Conservation (phyloP, 2,888 invertebrate genomes). For the Hydrotaea diabolus region DNA sequence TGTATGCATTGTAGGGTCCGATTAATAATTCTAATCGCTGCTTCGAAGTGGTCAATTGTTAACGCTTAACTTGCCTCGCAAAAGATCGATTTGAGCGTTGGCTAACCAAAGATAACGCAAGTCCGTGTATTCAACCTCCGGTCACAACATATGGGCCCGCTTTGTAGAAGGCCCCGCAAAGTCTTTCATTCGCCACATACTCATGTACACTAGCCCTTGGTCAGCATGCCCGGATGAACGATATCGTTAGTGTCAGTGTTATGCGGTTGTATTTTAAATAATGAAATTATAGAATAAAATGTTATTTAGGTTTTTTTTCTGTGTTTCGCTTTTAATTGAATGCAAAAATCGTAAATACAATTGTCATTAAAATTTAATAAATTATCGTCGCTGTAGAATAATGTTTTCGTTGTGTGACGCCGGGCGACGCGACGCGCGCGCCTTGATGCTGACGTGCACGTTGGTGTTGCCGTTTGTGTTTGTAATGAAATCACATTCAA, state of each 20-base stretch:
- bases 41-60: too few species aligned
- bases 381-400: slow-evolving; percentile 31
- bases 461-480: slow-evolving; percentile 2
- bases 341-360: slow-evolving; percentile 32
- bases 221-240: background rate
- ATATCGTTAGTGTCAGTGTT: slow-evolving; percentile 26
- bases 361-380: slow-evolving; percentile 42
- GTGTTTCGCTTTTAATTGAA: slow-evolving; percentile 5
- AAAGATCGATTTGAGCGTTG: too few species aligned
- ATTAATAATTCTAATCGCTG: too few species aligned
- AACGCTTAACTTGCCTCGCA: too few species aligned
- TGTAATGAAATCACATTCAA: slow-evolving; percentile 51
- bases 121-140: too few species aligned
- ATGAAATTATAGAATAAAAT: slow-evolving; percentile 37
- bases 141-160: too few species aligned
- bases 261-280: slow-evolving; percentile 24
- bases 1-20: too few species aligned
- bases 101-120: too few species aligned
- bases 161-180: too few species aligned
- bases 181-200: too few species aligned
- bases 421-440: too few species aligned
- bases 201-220: too few species aligned
- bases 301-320: slow-evolving; percentile 21
- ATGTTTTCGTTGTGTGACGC: slow-evolving; percentile 11
- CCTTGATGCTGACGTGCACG: background rate